phyloP scores from a whole-genome alignment of 2,797 vertebrate genomes.

The Perodicticus potto region DNA sequence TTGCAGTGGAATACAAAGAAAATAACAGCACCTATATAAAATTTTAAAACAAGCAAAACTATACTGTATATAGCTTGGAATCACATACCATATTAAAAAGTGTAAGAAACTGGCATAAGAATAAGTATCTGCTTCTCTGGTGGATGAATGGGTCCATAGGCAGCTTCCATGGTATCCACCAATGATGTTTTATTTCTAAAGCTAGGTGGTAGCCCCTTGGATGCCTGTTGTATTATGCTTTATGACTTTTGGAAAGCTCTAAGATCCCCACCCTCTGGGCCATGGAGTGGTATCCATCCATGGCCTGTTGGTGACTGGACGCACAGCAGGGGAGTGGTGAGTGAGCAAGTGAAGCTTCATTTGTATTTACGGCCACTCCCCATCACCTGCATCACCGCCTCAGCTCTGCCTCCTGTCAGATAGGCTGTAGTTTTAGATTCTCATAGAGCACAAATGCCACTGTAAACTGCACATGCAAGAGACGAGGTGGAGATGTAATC shows the following conservation, averaged over 20 bases:
- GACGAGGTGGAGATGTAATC: too few species aligned
- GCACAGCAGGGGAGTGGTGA: too few species aligned
- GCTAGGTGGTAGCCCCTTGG: neutral
- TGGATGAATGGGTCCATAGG: neutral
- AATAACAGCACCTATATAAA: neutral
- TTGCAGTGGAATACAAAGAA: conserved; percentile 17
- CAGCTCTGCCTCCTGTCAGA: too few species aligned
- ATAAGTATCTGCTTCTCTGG: neutral
- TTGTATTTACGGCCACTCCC: too few species aligned
- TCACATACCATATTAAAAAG: neutral
- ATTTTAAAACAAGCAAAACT: conserved; percentile 14
- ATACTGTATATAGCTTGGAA: neutral
- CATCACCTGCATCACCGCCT: too few species aligned
- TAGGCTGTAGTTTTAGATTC: too few species aligned
- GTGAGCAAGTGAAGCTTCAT: too few species aligned
- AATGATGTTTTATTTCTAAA: neutral
- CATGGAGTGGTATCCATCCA: too few species aligned
- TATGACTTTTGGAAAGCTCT: neutral
- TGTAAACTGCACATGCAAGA: too few species aligned
- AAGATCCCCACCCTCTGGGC: too few species aligned
- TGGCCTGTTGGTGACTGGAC: too few species aligned
- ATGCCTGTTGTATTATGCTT: neutral
- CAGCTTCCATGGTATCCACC: neutral
- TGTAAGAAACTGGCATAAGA: neutral
- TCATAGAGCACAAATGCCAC: too few species aligned